phyloP scores from a whole-genome alignment of 2,888 invertebrate genomes.

The Agrochola macilenta region DNA sequence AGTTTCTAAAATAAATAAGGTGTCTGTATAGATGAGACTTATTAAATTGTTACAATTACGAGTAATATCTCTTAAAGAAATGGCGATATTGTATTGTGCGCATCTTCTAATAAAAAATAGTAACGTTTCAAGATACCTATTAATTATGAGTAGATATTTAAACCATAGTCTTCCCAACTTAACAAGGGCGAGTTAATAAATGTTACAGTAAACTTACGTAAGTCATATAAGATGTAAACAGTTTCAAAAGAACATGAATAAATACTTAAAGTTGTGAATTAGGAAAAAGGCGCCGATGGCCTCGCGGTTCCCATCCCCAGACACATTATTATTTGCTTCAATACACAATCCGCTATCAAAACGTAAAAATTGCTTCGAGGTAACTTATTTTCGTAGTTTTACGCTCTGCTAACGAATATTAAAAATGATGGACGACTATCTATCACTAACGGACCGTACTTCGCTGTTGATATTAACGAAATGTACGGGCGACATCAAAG shows the following conservation, averaged over 20 bases:
- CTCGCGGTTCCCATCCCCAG: conserved; percentile 67
- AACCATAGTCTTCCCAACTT: not conserved
- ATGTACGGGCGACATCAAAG: conserved; percentile 61
- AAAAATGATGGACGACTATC: conserved; percentile 80
- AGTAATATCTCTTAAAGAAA: not conserved
- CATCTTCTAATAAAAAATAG: not conserved
- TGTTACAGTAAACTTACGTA: conserved; percentile 45
- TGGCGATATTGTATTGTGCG: not conserved
- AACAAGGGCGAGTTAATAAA: conserved; percentile 37
- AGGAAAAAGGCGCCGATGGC: conserved; percentile 65
- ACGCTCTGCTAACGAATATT: conserved; percentile 67
- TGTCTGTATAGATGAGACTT: too few relatives aligned
- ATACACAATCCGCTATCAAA: conserved; percentile 73
- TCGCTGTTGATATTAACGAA: conserved; percentile 59
- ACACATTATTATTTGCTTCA: conserved; percentile 78
- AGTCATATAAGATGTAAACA: conserved; percentile 61
- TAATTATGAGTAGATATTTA: conserved; percentile 12
- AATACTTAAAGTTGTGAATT: conserved; percentile 70
- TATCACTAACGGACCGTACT: conserved; percentile 68
- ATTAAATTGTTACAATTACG: too few relatives aligned
- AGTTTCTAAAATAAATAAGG: not conserved
- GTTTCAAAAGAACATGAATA: conserved; percentile 64
- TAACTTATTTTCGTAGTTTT: conserved; percentile 68
- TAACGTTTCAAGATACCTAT: not conserved
- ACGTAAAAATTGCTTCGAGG: conserved; percentile 69